A percentile compares a stretch with the other conserved stretches of the same genome.
These are phyloP conservation scores for Vulpes ferrilata DNA, from an alignment of 2,113 vertebrate genomes.

Conservation along the genomic window DNA sequence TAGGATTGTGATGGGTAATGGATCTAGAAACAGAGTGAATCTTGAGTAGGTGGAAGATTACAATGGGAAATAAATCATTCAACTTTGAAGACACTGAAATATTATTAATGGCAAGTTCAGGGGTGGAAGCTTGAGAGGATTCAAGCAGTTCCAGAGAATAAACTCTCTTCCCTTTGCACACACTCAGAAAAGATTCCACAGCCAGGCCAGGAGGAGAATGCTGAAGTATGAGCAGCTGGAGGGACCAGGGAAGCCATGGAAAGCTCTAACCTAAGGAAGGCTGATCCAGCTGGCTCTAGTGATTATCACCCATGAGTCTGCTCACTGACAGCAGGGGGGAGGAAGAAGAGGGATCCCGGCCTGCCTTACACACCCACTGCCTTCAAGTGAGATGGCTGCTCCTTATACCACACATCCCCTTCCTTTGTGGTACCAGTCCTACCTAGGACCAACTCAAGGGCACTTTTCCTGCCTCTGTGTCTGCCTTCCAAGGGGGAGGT, in stretches of 20 bases:
- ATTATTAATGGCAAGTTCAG: background rate
- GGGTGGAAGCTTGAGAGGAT: background rate
- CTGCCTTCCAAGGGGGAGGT: background rate
- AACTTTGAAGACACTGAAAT: conserved; percentile 11
- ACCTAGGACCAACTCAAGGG: background rate
- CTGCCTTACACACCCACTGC: background rate
- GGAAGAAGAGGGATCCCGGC: background rate
- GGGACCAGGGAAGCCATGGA: background rate
- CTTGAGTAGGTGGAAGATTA: background rate
- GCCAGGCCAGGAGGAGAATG: background rate
- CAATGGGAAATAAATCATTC: background rate
- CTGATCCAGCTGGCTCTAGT: background rate
- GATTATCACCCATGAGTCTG: background rate
- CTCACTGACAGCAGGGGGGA: background rate
- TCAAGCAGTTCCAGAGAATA: background rate
- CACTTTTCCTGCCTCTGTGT: background rate
- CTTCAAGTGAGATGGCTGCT: background rate
- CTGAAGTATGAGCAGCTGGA: background rate
- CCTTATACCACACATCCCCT: background rate
- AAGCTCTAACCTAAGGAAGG: background rate
- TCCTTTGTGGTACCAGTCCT: accelerated
- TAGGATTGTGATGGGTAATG: background rate
- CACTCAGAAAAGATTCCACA: background rate
- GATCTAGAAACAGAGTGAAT: background rate
- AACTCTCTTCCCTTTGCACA: background rate